Evolutionary conservation across 1,140 invertebrate genomes (phyloP), one percentile per base, ranked within the genome.

Genomic region (Bombus pyrosoma): DNA sequence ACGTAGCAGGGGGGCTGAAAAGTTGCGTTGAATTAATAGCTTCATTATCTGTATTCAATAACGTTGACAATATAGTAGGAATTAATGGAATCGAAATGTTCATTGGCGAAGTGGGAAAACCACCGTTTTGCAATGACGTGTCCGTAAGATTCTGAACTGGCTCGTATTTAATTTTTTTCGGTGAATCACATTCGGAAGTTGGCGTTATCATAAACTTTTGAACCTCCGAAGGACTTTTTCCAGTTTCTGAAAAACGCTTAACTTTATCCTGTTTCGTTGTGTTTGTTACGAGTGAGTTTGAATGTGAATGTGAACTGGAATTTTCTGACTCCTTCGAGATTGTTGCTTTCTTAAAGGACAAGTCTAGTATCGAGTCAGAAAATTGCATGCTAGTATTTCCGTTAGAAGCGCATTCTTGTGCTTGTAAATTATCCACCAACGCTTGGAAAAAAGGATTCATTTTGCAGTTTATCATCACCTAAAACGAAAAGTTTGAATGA

Each of bases 161-260:
- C 13, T 88, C 87, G 66, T 85, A 88, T 47, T 88, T 92, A 2
- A 25, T 53, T 32, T 90, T 91, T 32, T 83, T 93, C 53, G 91
- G 90, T 0, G 92, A 93, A 10, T 93, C 88, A 0, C 85, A 43
- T n/a, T 94, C 93, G 0, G 92, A 94, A 3, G 92, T 92, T 13
- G 92, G 92, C 1, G 93, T 94, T 37, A 93, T 79, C 86, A 94
- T 90, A 25, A 78, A 91, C 1, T 88, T 86, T 10, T 89, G 85
- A 12, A 32, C 83, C 22, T 92, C 90, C 12, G 85, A 87, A 1
- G 91, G 87, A 87, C 81, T 92, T 12, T 66, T 85, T 28, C 90
- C 87, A 1, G 43, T 28, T 12, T 82, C 72, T 0, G 32, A 15
- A 13, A 78, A 34, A 28, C 72, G 68, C 0, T 4, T 18, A 12